Base-by-base conservation (phyloP, 92 coral and sea anemone species). In the Siderastrea siderea region DNA sequence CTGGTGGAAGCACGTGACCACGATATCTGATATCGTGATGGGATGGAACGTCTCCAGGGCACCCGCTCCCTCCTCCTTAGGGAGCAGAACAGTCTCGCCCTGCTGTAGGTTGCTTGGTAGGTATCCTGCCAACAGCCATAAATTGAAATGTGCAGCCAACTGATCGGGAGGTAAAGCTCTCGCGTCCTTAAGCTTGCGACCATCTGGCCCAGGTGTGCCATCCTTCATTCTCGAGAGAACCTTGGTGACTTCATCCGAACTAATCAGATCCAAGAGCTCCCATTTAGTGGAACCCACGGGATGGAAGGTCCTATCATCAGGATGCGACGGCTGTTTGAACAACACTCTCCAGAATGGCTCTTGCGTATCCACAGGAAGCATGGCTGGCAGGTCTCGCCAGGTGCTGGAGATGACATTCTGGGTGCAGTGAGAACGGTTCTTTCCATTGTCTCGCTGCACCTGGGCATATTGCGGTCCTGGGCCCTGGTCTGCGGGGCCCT, bases 61-160 rank as follows among this genome's bases (percentile, higher is more conserved):
- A 3, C 68, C 13, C 5, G 91, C 59, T 5, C 58, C 61, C n/a
- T 12, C 38, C 47, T 48, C 64, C 8, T 72, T 63, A 0, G 52
- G 78, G 14, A 59, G 68, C 47, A 87, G 68, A 3, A 87, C 91
- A 16, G 90, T 70, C 48, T 58, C 76, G 7, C 86, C 86, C 11
- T 13, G 19, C 14, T 74, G 38, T 16, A n/a, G 15, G 0, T 3
- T 43, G 6, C 46, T 12, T 6, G 81, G 91, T 4, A 16, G 61
- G 44, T 60, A 79, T 1, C 91, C 86, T 1, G 65, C 49, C 0
- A 72, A 55, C 53, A 87, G 80, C 54, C 90, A 86, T 1, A 68
- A 50, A 52, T 86, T 86, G 79, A 16, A 64, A 0, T 73, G 78
- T 1, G 6, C 79, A 0, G 52, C 7, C 6, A 80, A 45, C 54